phyloP scores from a whole-genome alignment of 2,113 vertebrate genomes.

The human region DNA sequence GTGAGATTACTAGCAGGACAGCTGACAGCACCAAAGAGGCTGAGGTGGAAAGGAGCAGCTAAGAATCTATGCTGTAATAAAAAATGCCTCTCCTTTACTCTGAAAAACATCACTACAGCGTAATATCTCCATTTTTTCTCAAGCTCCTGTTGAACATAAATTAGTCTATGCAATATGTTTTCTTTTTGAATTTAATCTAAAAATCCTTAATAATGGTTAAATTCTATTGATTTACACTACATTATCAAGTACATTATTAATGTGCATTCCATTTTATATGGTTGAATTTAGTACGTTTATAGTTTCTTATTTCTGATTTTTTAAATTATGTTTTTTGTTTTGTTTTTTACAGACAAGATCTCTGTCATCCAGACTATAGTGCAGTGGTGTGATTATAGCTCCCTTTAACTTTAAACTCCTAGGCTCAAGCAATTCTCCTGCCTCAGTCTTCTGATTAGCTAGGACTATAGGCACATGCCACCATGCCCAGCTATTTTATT shows the following conservation, averaged over 20 bases:
- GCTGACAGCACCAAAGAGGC: neutral
- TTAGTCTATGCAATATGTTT: neutral
- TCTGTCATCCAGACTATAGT: neutral
- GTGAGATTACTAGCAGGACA: neutral
- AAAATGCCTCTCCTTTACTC: neutral
- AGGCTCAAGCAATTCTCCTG: neutral
- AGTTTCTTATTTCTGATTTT: neutral
- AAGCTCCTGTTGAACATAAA: neutral
- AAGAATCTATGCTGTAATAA: neutral
- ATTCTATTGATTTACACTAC: neutral
- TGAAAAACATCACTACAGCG: neutral
- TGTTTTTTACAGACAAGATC: neutral
- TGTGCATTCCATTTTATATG: neutral
- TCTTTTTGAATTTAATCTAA: neutral
- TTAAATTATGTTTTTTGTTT: too few species aligned
- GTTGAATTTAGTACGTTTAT: neutral
- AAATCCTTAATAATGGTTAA: neutral
- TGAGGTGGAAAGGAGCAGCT: neutral
- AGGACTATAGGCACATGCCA: neutral
- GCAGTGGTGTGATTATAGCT: neutral
- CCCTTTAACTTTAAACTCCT: neutral
- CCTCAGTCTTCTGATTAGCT: neutral
- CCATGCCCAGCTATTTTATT: neutral
- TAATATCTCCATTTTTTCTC: neutral
- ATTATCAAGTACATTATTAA: neutral